Evolutionary conservation across 2,888 invertebrate genomes (phyloP).

Genomic region (Halictus quadricinctus): DNA sequence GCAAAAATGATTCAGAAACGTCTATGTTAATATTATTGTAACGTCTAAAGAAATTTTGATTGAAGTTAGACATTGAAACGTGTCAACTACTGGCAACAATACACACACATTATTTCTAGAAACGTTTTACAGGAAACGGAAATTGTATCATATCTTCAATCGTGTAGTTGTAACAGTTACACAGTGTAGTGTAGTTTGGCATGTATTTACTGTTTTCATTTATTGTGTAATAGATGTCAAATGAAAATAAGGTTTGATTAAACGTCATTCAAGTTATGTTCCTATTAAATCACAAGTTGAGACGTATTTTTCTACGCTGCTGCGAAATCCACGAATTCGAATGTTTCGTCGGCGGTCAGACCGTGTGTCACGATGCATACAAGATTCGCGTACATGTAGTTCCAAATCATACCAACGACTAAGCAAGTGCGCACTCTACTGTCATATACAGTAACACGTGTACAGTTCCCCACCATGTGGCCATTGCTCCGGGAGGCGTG

Average conservation of each 20-base stretch:
- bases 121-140: background rate
- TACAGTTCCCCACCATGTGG: constrained; percentile 7
- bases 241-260: background rate
- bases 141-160: background rate
- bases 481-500: constrained; percentile 16
- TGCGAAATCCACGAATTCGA: background rate
- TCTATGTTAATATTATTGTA: background rate
- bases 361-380: background rate
- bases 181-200: background rate
- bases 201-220: background rate
- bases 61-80: background rate
- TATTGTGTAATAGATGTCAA: background rate
- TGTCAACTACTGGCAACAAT: background rate
- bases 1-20: background rate
- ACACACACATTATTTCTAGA: background rate
- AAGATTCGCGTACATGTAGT: background rate
- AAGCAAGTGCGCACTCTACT: background rate
- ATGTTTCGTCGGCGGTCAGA: background rate
- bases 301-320: background rate
- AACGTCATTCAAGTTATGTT: background rate
- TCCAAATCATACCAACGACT: background rate
- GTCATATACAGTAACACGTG: background rate
- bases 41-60: background rate
- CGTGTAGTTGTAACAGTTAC: background rate
- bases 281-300: background rate